Evolutionary conservation across 2,113 vertebrate genomes (phyloP), one percentile per base, ranked within the genome.

Genomic region (Corydoras maculifer): DNA sequence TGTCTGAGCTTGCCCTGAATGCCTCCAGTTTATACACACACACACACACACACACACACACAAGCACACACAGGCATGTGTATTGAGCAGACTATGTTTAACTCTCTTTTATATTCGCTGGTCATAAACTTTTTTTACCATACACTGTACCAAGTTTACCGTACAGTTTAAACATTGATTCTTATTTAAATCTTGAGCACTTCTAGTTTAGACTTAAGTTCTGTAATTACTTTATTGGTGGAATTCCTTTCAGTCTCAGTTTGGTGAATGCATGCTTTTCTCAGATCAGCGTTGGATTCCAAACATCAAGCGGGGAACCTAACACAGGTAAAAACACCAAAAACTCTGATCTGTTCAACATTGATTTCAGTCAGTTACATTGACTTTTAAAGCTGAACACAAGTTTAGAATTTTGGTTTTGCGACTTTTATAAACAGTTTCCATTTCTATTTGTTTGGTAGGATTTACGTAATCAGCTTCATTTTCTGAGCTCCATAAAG

Each of bases 241-340:
- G 81, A 43, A 51, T 53, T 35, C 10, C 25, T 13, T 11, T 70
- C 25, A 53, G 59, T 58, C 68, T n/a, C 6, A 11, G 25, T 50
- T 50, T 62, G 43, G n/a, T 63, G 67, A 63, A 67, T 68, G 81
- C 85, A 69, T 78, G 71, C 80, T 75, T 59, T 62, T 80, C 79
- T 70, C 73, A 82, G 60, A 76, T 78, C 84, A 88, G 86, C 84
- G 81, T 86, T 90, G 88, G 89, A 89, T 86, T 84, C 86, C 85
- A 84, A 82, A 82, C 81, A 84, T 81, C 83, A 86, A 81, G 79
- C 59, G 57, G 86, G 87, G 84, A 84, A 86, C 79, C 79, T 87
- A 72, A 86, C 86, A 75, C 87, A 91, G 89, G 89, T 91, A 91
- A 83, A 58, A 12, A n/a, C 7, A n/a, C 25, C n/a, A 14, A 35